These are phyloP conservation scores for Agriopis aurantiaria DNA, from an alignment of 2,888 invertebrate species.

Conservation along the genomic window DNA sequence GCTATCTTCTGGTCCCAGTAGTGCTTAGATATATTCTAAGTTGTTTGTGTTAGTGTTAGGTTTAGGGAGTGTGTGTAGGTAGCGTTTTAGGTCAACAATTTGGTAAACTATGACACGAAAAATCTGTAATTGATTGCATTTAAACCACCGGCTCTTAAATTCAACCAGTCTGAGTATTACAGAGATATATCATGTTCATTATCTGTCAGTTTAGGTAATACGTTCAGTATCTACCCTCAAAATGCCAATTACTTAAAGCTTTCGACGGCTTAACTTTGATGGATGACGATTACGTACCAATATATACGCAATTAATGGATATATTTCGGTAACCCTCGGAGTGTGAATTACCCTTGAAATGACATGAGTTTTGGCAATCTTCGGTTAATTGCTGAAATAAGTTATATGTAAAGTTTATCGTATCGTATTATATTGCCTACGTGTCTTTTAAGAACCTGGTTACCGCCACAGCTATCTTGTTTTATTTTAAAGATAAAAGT, in stretches of 20 bases:
- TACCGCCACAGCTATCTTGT: no score
- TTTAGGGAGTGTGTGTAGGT: not conserved
- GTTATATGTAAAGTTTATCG: not conserved
- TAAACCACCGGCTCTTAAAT: not conserved
- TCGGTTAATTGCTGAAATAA: constrained; percentile 6
- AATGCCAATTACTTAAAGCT: constrained; percentile 26
- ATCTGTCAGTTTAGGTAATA: constrained; percentile 1
- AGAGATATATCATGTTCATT: not conserved
- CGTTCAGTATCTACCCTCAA: constrained; percentile 2
- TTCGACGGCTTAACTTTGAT: constrained; percentile 26
- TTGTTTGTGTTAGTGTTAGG: no score
- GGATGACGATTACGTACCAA: constrained; percentile 19
- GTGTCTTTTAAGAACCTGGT: no score
- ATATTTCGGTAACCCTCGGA: constrained; percentile 6
- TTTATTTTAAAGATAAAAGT: no score
- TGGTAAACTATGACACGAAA: not conserved
- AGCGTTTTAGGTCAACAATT: not conserved
- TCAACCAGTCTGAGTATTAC: not conserved
- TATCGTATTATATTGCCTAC: not conserved
- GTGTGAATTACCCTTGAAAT: constrained; percentile 19
- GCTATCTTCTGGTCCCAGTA: not conserved
- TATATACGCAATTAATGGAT: constrained; percentile 20
- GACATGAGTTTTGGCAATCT: constrained; percentile 1
- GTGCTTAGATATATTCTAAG: no score
- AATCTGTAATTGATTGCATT: not conserved